These are phyloP conservation scores for Geococcyx californianus DNA, from an alignment of 2,113 vertebrate genomes.

Conservation along the genomic window DNA sequence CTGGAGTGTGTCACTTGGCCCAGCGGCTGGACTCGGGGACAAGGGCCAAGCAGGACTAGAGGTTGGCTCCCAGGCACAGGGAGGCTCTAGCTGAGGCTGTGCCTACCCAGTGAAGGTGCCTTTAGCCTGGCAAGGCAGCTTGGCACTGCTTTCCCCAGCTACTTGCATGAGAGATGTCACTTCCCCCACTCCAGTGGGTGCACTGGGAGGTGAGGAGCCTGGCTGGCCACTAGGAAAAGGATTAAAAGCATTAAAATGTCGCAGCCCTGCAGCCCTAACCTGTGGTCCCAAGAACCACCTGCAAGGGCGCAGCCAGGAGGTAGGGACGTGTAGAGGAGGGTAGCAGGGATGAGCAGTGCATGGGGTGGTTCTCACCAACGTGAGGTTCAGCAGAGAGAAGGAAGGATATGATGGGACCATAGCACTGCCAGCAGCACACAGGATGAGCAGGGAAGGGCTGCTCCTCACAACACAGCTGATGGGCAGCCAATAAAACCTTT, in stretches of 20 bases:
- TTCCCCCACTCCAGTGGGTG: not conserved
- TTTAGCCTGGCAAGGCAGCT: not conserved
- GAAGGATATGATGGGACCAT: not conserved
- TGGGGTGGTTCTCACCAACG: not conserved
- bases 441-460: not conserved
- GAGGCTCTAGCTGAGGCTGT: not conserved
- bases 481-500: not conserved
- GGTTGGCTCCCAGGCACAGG: not conserved
- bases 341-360: not conserved
- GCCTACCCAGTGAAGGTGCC: not conserved
- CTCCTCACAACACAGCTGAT: not conserved
- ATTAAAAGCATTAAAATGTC: not conserved
- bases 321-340: not conserved
- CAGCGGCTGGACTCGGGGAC: not conserved
- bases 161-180: not conserved
- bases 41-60: not conserved
- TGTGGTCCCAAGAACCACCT: not conserved
- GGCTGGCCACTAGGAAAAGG: not conserved
- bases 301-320: not conserved
- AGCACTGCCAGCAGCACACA: not conserved
- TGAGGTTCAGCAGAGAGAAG: not conserved
- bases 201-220: not conserved
- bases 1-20: not conserved
- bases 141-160: not conserved
- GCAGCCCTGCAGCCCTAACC: not conserved